Base-by-base conservation (phyloP, 1,140 invertebrate genomes). In the Campoletis sonorensis region DNA sequence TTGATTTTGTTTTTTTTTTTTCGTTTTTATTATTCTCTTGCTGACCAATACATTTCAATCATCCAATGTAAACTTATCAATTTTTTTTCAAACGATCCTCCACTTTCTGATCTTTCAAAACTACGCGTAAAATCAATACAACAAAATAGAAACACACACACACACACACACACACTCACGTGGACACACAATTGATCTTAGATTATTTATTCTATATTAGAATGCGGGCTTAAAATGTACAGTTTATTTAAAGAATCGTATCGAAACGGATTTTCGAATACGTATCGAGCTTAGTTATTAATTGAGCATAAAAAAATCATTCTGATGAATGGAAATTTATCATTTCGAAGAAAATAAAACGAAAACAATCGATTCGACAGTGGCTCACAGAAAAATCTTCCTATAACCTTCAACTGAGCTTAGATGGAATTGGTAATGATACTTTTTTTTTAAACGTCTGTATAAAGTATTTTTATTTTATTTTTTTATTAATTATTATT, bases 131-230 rank as follows among this genome's bases (percentile, higher is more conserved):
- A 81, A 71, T 79, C 5, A 45, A 45, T 45, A 13, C 40, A 45
- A 45, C 7, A 45, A 45, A 45, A 10, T 1, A 11, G 1, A 45
- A 3, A 45, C 40, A 45, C 40, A 45, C 30, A n/a, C n/a, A n/a
- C n/a, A n/a, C n/a, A n/a, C n/a, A n/a, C n/a, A n/a, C n/a, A n/a
- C n/a, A n/a, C n/a, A n/a, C 40, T 45, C 58, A 83, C 49, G 67
- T 49, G 51, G 82, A 85, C 87, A 85, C 82, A 84, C 40, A 45
- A 86, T 85, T 83, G 79, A 85, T 82, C 75, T 49, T 84, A 84
- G 81, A 86, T 83, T 80, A 86, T 87, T 87, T 88, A 88, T 88
- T 88, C 84, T 88, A 86, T 85, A 88, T 89, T 88, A 88, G 84
- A 86, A 86, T 87, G 83, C 54, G 81, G 76, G 26, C 13, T 72